Evolutionary conservation across 2,113 vertebrate species (phyloP), one percentile per base, ranked within the genome.

Genomic region (Procavia capensis): DNA sequence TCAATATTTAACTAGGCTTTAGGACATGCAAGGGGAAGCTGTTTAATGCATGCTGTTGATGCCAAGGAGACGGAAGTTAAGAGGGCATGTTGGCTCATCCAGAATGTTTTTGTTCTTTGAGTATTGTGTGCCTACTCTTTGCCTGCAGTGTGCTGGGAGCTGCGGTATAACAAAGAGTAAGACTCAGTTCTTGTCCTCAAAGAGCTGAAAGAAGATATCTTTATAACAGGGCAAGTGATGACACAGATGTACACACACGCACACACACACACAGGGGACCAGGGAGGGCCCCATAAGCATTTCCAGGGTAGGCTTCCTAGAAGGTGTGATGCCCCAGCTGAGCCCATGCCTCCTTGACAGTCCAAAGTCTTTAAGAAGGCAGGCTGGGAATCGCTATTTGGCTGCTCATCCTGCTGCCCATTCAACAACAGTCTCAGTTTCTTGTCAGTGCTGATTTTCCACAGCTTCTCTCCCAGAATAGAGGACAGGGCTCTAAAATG

Each of bases 121-220:
- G 63, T 75, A n/a, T 39, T 45, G 34, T 93, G 57, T 78, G 20
- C 36, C 54, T 95, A 70, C 47, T 76, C 47, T 93, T 75, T 70
- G 25, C 16, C 54, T 43, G 29, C 34, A 34, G 16, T 85, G 61
- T 91, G n/a, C 63, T 85, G 57, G 47, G 34, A 87, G 41, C 19
- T 24, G 5, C 17, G 31, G 20, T 47, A 17, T 54, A 95, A 85
- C 50, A 95, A 80, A 80, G 61, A 79, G n/a, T 66, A 84, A 79
- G 50, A 43, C 50, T 82, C 6, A n/a, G n/a, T 20, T 84, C 54
- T 74, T 94, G 61, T 63, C 29, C 27, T 50, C 74, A 94, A 90
- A 92, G 17, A 91, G n/a, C 50, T 91, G 64, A 76, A 86, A 85
- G 84, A 96, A 87, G 63, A 92, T 82, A 54, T n/a, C 24, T 54